Evolutionary conservation across 2,113 vertebrate species (phyloP).

Genomic region (Anseranas semipalmata): DNA sequence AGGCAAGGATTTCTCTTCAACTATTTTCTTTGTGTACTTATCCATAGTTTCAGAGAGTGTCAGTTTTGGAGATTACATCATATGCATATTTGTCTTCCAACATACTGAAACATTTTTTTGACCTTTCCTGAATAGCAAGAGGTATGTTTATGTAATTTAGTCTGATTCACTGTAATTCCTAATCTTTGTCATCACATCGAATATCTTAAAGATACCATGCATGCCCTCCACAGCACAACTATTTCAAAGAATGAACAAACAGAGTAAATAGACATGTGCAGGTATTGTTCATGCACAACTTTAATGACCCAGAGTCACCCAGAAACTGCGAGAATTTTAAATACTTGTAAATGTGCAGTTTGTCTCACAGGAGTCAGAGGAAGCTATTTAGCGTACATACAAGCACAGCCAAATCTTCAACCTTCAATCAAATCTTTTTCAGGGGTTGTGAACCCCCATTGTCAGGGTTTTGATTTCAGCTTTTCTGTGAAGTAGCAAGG

Average conservation of each 20-base stretch:
- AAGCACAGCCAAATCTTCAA: background rate
- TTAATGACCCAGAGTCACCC: background rate
- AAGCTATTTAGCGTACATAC: background rate
- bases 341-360: background rate
- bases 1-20: background rate
- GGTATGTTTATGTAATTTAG: background rate
- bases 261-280: background rate
- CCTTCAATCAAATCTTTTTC: too few relatives aligned
- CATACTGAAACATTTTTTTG: background rate
- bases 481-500: too few relatives aligned
- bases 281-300: background rate
- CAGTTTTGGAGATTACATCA: conserved; percentile 8
- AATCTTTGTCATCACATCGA: background rate
- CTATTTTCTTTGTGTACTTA: background rate
- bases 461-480: background rate
- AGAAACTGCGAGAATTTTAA: background rate
- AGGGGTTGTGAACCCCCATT: too few relatives aligned
- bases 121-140: background rate
- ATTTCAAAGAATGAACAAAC: background rate
- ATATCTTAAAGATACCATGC: background rate
- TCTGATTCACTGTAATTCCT: background rate
- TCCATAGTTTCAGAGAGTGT: background rate
- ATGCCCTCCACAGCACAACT: background rate
- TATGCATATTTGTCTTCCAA: background rate
- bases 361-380: background rate